These are phyloP conservation scores for Megaceryle maxima DNA, from an alignment of 2,113 vertebrate species.

Conservation along the genomic window DNA sequence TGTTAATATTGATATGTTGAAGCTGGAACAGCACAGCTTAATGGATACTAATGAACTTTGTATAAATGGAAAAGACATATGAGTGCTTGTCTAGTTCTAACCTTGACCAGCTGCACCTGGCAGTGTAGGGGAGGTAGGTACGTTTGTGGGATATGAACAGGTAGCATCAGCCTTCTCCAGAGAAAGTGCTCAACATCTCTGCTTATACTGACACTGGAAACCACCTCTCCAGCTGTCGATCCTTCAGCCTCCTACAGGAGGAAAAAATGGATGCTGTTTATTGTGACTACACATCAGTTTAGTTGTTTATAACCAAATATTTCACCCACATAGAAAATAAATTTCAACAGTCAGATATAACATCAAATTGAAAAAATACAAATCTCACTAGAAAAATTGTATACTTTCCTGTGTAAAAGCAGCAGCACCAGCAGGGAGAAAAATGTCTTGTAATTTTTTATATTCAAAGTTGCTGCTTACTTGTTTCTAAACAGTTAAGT, in stretches of 20 bases:
- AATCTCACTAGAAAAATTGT: neutral
- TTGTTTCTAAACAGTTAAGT: neutral
- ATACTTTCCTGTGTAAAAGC: neutral
- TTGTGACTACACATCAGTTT: neutral
- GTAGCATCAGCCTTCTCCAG: neutral
- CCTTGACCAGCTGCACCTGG: neutral
- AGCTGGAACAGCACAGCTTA: neutral
- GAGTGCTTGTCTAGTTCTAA: neutral
- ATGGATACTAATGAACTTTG: neutral
- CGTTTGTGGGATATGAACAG: neutral
- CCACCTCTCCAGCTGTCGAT: neutral
- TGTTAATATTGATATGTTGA: neutral
- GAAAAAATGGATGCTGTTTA: neutral
- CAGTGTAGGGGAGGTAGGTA: neutral
- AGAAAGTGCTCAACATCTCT: neutral
- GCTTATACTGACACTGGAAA: neutral
- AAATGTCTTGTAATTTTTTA: neutral
- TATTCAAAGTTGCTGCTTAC: neutral
- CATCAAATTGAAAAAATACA: neutral
- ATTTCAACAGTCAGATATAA: neutral
- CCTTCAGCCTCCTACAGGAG: neutral
- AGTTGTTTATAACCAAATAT: neutral
- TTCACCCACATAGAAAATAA: neutral
- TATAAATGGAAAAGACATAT: neutral
- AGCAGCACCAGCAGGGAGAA: neutral